These are phyloP conservation scores for Emydura subglobosa DNA, from an alignment of 2,113 vertebrate species.

Conservation along the genomic window DNA sequence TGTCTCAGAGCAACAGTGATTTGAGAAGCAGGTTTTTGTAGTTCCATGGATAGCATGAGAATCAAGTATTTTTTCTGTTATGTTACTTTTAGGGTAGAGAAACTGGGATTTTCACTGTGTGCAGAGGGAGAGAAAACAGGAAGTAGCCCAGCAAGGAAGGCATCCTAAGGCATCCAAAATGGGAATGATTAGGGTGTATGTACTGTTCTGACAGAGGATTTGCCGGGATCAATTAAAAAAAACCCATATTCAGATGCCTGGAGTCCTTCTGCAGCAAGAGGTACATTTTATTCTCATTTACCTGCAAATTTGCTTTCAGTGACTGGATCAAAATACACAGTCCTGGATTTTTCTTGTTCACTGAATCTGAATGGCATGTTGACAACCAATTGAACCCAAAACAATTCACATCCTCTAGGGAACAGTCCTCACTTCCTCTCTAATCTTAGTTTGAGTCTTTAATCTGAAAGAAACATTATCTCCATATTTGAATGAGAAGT, in stretches of 20 bases:
- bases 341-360: background rate
- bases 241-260: background rate
- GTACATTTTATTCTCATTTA: background rate
- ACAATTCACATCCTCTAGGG: background rate
- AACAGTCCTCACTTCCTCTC: background rate
- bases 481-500: background rate
- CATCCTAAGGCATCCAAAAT: background rate
- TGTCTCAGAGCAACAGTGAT: background rate
- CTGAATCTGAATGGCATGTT: background rate
- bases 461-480: background rate
- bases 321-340: background rate
- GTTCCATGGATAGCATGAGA: background rate
- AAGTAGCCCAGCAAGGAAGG: background rate
- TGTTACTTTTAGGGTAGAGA: background rate
- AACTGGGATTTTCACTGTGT: background rate
- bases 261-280: background rate
- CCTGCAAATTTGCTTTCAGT: background rate
- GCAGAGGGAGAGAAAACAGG: background rate
- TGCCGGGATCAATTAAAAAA: background rate
- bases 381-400: background rate
- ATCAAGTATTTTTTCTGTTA: background rate
- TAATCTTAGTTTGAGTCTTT: background rate
- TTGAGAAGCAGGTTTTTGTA: background rate
- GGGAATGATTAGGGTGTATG: background rate
- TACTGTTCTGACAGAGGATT: background rate